Evolutionary conservation across 2,888 invertebrate genomes (phyloP), one percentile per base, ranked within the genome.

Genomic region (Uropetala carovei): DNA sequence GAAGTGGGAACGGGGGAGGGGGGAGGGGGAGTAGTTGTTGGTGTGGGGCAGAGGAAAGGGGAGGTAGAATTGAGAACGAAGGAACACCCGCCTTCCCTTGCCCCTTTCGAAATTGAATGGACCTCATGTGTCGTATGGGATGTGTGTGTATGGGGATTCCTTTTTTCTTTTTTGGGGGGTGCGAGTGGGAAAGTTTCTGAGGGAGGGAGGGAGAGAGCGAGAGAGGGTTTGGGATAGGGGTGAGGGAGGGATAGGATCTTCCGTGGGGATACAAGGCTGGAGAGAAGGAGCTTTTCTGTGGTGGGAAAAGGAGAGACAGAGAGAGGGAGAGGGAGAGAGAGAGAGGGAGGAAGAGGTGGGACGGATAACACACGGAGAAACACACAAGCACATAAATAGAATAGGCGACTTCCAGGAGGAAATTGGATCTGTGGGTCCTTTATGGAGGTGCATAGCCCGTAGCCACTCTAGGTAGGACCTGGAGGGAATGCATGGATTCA

Each of bases 71-170:
- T 18, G 11, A 18, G 56, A 7, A 83, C n/a, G 14, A 30, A 43
- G 9, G 82, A 10, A 82, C 30, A 0, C 0, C n/a, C 18, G 83
- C 57, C 56, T 83, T 83, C 83, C n/a, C 83, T 56, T 83, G 57
- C 18, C 43, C 56, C 83, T 83, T 83, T 43, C 56, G 57, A 83
- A 83, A 83, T 83, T 83, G 83, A 83, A 83, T 83, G 83, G 83
- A 56, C 56, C 7, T n/a, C 57, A 57, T 83, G 83, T 56, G 83
- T 57, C 57, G 43, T 57, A 57, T 83, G 83, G 83, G 83, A n/a
- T 57, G 83, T 83, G 83, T 83, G 83, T 83, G 43, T 56, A 22
- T 83, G 13, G 18, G 56, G 43, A 56, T 83, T 83, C n/a, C n/a
- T n/a, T n/a, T n/a, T n/a, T n/a, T n/a, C n/a, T 43, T 43, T 83